A percentile compares a stretch with the other conserved stretches of the same genome.
phyloP scores from a whole-genome alignment of 2,797 vertebrate genomes.

The Acropternis orthonyx region DNA sequence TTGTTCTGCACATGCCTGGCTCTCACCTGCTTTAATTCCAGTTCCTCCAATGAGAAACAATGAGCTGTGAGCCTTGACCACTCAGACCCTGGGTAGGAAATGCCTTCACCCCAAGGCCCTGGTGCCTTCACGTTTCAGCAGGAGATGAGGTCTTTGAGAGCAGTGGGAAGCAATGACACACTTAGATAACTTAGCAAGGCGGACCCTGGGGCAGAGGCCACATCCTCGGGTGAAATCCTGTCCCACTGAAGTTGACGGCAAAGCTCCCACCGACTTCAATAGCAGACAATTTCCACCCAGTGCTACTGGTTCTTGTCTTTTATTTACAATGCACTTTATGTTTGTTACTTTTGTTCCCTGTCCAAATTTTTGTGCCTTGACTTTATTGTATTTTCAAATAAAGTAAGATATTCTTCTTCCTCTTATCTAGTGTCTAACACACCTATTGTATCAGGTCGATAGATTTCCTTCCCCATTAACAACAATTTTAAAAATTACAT shows the following conservation, averaged over 20 bases:
- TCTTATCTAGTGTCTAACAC: slow-evolving; percentile 50
- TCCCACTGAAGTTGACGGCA: background rate
- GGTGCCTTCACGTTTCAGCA: background rate
- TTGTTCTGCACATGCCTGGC: background rate
- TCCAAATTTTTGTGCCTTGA: slow-evolving; percentile 42
- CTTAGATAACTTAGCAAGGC: background rate
- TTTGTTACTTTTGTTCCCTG: slow-evolving; percentile 48
- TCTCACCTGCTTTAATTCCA: background rate
- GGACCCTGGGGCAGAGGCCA: background rate
- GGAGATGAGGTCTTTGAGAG: background rate
- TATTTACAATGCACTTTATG: slow-evolving; percentile 23
- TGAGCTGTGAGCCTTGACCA: fast-evolving
- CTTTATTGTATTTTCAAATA: slow-evolving; percentile 44
- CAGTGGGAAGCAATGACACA: background rate
- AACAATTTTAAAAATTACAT: slow-evolving; percentile 12
- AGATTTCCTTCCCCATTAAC: slow-evolving; percentile 56
- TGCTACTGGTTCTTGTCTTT: slow-evolving; percentile 4
- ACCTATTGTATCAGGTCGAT: slow-evolving; percentile 44
- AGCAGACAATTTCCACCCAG: background rate
- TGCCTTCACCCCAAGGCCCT: background rate
- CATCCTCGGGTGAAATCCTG: slow-evolving; percentile 29
- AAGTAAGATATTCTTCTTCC: slow-evolving; percentile 41
- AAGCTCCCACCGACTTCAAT: slow-evolving; percentile 53
- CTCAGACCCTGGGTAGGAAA: background rate
- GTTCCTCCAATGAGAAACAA: background rate